Evolutionary conservation across 1,140 invertebrate species (phyloP).

Genomic region (Drosophila tani): DNA sequence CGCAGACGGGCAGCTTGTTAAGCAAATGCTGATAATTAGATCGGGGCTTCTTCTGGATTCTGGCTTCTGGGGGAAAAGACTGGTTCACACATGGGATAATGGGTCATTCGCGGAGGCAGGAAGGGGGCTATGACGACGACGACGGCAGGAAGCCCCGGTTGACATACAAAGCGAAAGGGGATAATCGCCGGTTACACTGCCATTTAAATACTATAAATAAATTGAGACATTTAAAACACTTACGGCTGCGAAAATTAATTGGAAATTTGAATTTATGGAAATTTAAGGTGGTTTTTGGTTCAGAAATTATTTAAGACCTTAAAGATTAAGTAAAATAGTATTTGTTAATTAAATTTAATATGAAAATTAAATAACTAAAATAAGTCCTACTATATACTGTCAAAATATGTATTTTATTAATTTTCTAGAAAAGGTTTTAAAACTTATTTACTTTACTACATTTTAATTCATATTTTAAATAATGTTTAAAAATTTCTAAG

Average conservation of each 20-base stretch:
- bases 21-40: conserved; percentile 61
- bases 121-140: neutral
- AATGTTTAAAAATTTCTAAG: neutral
- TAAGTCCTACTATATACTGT: no score
- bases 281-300: neutral
- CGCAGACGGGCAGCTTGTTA: conserved; percentile 52
- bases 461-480: no score
- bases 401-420: no score
- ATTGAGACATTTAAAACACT: conserved; percentile 23
- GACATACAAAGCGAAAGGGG: conserved; percentile 41
- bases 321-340: no score
- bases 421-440: no score
- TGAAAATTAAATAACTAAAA: no score
- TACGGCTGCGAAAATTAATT: no score
- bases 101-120: conserved; percentile 18
- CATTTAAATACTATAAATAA: conserved; percentile 26
- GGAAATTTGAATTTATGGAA: neutral
- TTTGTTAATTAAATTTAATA: no score
- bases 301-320: no score
- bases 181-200: conserved; percentile 14
- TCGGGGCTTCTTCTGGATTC: conserved; percentile 1
- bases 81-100: conserved; percentile 50
- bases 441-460: no score
- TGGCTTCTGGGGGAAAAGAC: conserved; percentile 12
- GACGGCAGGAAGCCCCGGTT: conserved; percentile 36